phyloP scores from a whole-genome alignment of 2,797 vertebrate genomes.

The Balearica regulorum region DNA sequence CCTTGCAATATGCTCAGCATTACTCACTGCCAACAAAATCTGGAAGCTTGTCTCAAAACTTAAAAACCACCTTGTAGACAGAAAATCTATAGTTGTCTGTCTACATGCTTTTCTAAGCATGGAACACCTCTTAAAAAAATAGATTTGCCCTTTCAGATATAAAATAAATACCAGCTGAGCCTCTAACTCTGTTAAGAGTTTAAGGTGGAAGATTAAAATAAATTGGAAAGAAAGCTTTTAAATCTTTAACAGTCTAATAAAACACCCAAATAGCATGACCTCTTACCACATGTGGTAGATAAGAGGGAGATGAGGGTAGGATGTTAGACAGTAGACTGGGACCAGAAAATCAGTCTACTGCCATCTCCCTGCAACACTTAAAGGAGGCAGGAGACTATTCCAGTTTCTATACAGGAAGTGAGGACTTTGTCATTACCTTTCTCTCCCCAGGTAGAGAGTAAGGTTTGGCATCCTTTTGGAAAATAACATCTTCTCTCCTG shows the following conservation, averaged over 20 bases:
- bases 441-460: not conserved
- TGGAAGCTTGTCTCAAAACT: not conserved
- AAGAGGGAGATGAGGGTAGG: not conserved
- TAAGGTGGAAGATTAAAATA: not conserved
- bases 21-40: not conserved
- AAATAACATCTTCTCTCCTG: not conserved
- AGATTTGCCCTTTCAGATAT: not conserved
- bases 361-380: not conserved
- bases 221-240: conserved; percentile 6
- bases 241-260: not conserved
- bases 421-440: not conserved
- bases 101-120: not conserved
- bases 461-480: not conserved
- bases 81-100: not conserved
- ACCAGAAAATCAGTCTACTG: not conserved
- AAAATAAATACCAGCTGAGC: not conserved
- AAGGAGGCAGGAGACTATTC: not conserved
- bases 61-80: not conserved
- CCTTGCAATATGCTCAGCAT: not conserved
- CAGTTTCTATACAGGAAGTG: not conserved
- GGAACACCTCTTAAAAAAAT: not conserved
- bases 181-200: not conserved
- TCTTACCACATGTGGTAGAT: not conserved
- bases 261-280: not conserved
- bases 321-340: not conserved